Conservation (phyloP, 2,888 invertebrate genomes). For the Noctua fimbriata region DNA sequence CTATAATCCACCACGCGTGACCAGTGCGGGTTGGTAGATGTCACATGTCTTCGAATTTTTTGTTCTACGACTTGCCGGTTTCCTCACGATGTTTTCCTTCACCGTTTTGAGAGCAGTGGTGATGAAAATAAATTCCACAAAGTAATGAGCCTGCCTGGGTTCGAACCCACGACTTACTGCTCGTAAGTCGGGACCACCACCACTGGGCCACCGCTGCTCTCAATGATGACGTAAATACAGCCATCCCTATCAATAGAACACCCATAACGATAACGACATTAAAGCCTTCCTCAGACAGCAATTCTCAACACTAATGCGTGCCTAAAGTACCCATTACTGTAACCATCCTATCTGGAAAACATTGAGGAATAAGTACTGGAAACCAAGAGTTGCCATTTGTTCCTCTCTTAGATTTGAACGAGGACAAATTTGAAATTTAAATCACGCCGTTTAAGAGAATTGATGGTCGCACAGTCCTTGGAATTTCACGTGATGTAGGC, state of each 20-base stretch:
- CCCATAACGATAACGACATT: conserved; percentile 1
- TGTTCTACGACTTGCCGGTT: no score
- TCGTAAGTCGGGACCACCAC: no score
- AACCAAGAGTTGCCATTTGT: conserved; percentile 68
- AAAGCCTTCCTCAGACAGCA: conserved; percentile 16
- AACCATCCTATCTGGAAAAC: conserved; percentile 55
- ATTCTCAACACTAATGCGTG: conserved; percentile 39
- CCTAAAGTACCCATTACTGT: conserved; percentile 51
- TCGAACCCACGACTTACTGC: no score
- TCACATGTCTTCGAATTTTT: no score
- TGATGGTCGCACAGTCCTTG: conserved; percentile 55
- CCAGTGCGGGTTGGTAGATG: no score
- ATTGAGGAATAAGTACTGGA: conserved; percentile 47
- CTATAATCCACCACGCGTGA: no score
- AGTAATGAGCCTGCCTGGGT: no score
- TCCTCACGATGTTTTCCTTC: no score
- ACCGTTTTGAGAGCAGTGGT: no score
- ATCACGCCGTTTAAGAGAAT: conserved; percentile 67
- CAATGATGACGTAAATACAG: background rate
- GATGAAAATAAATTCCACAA: no score
- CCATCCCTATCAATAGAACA: conserved; percentile 11
- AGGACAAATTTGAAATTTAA: conserved; percentile 78
- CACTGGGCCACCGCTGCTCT: no score
- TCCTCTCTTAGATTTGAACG: conserved; percentile 74
- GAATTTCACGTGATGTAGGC: conserved; percentile 57